Base-by-base conservation (phyloP, 2,888 invertebrate genomes). In the Onthophagus sagittarius region DNA sequence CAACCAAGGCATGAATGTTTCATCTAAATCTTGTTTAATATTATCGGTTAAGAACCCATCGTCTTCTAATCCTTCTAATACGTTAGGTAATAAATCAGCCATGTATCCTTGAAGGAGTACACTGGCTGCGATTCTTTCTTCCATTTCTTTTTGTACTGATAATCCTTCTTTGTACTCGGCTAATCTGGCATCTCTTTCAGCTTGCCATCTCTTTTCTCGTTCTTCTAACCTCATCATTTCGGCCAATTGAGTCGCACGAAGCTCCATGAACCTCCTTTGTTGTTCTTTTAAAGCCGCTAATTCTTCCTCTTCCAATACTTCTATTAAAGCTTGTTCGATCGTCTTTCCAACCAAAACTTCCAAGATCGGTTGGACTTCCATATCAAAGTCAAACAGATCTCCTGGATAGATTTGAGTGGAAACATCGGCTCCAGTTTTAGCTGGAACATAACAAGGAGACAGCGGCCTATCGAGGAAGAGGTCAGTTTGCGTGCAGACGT, bases 251-350 rank as follows among this genome's bases (percentile, higher is more conserved):
- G 93, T 91, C 79, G 93, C 93, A 72, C 95, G 89, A 77, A 93
- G 87, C 83, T 92, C 90, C 77, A 88, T 84, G 82, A 91, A 93
- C 82, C 91, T 86, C 83, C 92, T 88, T 84, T 94, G 94, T 83
- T 96, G 94, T 81, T 92, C 91, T 74, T 93, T 88, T 77, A 97
- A 86, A 31, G 93, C 90, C 3, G 92, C 92, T 78, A 97, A 87
- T 86, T 98, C 97, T 85, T 97, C 97, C 84, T 98, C 97, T 84
- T 97, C 96, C 79, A 96, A 90, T 62, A 96, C 95, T 85, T 98
- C 97, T 11, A 94, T 89, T 79, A 97, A 87, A 69, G 96, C 92
- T 87, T 96, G 96, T 84, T 97, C 95, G 75, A 96, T 88, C 75
- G 95, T 94, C 85, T 95, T 94, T 71, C 96, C 96, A 65, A 97